Conservation (phyloP, 2,888 invertebrate species). For the Melinaea marsaeus region DNA sequence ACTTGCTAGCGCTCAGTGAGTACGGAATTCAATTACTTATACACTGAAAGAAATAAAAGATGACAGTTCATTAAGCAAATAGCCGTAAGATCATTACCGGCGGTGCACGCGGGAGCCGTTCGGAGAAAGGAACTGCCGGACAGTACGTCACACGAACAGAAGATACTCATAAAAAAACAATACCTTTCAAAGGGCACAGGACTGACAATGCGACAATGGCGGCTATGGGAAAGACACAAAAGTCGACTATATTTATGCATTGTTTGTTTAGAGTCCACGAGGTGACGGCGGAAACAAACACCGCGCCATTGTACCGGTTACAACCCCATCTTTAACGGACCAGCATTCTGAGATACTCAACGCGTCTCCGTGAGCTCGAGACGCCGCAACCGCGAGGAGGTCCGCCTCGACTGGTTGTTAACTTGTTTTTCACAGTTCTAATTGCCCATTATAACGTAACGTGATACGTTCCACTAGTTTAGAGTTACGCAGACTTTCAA, state of each 20-base stretch:
- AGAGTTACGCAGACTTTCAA: conserved; percentile 19
- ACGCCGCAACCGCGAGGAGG: conserved; percentile 26
- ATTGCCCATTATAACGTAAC: conserved; percentile 76
- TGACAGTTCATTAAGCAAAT: conserved; percentile 26
- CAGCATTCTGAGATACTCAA: conserved; percentile 34
- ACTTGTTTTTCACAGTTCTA: conserved; percentile 62
- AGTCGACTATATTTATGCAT: conserved; percentile 65
- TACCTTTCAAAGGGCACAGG: conserved; percentile 53
- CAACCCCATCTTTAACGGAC: conserved; percentile 56
- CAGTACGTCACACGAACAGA: conserved; percentile 45
- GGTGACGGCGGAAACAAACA: conserved; percentile 74
- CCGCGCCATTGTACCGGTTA: conserved; percentile 46
- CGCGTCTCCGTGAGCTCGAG: conserved; percentile 12
- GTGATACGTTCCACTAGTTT: conserved; percentile 50
- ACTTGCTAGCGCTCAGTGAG: too few relatives aligned
- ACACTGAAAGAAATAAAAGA: conserved; percentile 12
- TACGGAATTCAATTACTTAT: background rate
- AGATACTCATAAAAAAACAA: conserved; percentile 52
- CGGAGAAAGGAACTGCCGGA: conserved; percentile 40
- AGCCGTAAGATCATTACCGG: conserved; percentile 28
- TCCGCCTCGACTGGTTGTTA: conserved; percentile 36
- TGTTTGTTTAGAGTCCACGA: conserved; percentile 72
- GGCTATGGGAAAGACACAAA: conserved; percentile 65
- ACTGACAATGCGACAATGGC: conserved; percentile 69
- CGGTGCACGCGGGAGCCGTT: conserved; percentile 31